Evolutionary conservation across 2,888 invertebrate genomes (phyloP).

Genomic region (Sepioteuthis lessoniana): DNA sequence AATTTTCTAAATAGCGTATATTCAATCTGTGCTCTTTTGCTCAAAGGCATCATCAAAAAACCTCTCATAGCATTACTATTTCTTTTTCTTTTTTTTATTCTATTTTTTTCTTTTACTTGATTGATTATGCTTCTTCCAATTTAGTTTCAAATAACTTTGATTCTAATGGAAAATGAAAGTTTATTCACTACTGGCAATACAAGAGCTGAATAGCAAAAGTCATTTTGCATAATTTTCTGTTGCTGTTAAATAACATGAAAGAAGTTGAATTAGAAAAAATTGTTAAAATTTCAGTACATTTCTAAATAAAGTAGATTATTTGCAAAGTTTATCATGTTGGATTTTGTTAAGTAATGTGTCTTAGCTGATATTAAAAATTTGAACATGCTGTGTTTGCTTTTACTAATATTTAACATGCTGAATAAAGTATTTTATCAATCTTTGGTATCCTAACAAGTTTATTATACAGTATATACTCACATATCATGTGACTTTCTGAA

Average conservation of each 20-base stretch:
- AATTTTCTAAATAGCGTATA: not conserved
- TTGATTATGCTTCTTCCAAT: not conserved
- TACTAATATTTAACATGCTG: no score
- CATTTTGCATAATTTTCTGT: not conserved
- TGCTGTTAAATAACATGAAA: not conserved
- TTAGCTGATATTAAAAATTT: no score
- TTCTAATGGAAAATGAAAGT: slow-evolving; percentile 13
- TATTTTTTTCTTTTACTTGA: not conserved
- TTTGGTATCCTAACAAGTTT: no score
- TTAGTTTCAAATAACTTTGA: not conserved
- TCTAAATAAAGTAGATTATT: no score
- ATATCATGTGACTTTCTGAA: no score
- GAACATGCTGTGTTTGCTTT: no score
- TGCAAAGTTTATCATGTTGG: no score
- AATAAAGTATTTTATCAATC: no score
- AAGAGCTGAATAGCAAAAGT: not conserved
- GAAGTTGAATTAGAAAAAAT: not conserved
- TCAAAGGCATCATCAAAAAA: slow-evolving; percentile 14
- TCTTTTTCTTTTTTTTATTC: not conserved
- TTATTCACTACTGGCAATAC: not conserved
- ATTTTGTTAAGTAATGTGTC: no score
- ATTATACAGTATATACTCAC: no score
- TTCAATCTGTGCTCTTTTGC: not conserved
- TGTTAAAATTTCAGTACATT: no score
- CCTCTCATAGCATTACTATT: not conserved